phyloP scores from a whole-genome alignment of 2,797 vertebrate genomes.

The Falco cherrug region DNA sequence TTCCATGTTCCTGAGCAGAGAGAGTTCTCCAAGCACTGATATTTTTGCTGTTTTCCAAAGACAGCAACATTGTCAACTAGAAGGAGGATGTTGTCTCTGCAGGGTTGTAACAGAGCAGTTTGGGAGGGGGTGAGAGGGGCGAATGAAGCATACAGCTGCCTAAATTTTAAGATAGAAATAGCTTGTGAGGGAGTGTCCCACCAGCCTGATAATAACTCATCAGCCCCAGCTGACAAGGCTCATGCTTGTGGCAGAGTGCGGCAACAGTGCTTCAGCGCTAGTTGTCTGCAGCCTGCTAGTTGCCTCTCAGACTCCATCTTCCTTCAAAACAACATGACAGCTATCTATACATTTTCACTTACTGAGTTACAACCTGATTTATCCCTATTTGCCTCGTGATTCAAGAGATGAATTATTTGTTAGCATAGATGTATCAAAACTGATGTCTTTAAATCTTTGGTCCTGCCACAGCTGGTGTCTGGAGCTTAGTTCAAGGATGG shows the following conservation, averaged over 20 bases:
- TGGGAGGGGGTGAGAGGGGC: neutral
- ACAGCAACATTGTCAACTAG: neutral
- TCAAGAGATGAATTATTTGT: neutral
- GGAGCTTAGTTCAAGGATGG: neutral
- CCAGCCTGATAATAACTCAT: neutral
- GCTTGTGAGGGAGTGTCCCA: neutral
- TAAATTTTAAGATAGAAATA: neutral
- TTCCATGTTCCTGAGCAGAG: neutral
- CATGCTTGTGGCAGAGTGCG: fast-evolving
- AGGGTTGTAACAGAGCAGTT: neutral
- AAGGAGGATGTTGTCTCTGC: neutral
- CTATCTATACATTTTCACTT: neutral
- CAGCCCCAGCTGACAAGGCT: neutral
- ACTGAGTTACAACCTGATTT: neutral
- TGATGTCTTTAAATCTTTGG: neutral
- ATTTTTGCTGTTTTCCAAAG: neutral
- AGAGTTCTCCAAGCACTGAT: neutral
- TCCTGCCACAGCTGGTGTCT: neutral
- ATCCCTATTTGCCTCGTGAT: neutral
- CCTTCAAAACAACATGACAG: neutral
- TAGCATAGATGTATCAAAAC: neutral
- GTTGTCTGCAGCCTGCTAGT: neutral
- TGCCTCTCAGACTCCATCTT: neutral
- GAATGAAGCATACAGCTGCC: neutral
- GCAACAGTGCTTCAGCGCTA: neutral